phyloP scores from a whole-genome alignment of 2,113 vertebrate species.

The Rousettus leschenaultii region DNA sequence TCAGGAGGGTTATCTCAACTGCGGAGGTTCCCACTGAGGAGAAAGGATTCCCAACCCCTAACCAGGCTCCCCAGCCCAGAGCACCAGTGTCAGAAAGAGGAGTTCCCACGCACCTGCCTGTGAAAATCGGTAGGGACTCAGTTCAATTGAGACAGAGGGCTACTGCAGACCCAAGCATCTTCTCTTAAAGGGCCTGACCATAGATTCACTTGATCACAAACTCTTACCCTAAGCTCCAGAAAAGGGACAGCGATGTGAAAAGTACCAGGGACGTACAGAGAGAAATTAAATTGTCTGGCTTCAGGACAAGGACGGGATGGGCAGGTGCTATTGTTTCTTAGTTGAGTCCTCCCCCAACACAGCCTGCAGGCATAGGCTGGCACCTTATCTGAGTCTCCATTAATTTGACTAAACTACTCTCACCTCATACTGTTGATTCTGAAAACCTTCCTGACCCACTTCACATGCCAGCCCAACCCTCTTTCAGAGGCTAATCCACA shows the following conservation, averaged over 20 bases:
- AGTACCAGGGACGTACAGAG: not conserved
- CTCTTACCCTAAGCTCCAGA: not conserved
- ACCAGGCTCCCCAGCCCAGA: no score
- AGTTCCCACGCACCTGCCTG: no score
- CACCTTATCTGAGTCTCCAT: not conserved
- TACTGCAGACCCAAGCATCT: not conserved
- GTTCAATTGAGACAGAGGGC: not conserved
- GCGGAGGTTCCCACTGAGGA: no score
- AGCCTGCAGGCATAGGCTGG: not conserved
- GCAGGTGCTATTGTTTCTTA: not conserved
- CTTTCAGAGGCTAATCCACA: not conserved
- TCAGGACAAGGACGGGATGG: not conserved
- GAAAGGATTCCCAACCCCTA: no score
- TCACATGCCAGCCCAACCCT: not conserved
- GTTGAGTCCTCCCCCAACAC: not conserved
- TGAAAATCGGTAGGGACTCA: not conserved
- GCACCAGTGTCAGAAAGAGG: no score
- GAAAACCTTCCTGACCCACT: not conserved
- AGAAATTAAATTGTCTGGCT: not conserved
- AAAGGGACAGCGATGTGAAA: not conserved
- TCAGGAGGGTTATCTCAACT: no score
- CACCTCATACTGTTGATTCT: not conserved
- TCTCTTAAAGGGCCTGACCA: not conserved
- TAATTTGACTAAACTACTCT: not conserved
- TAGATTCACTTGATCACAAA: not conserved